Conservation (phyloP, 2,113 vertebrate species). For the Coracopsis vasa region DNA sequence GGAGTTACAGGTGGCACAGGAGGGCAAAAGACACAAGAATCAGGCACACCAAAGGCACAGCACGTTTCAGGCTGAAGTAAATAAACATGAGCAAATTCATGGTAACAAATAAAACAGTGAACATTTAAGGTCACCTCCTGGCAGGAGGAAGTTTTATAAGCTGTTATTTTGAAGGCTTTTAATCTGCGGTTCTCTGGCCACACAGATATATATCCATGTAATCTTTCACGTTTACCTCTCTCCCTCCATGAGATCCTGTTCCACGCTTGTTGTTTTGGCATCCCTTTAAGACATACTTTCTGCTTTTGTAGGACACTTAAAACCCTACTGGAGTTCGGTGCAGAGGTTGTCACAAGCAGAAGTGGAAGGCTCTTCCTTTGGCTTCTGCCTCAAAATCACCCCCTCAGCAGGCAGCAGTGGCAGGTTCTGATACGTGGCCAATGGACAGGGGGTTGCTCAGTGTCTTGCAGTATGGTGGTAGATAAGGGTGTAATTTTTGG, state of each 20-base stretch:
- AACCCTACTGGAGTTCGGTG: rapidly evolving
- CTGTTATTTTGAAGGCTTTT: background rate
- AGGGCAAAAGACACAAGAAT: background rate
- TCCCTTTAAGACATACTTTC: background rate
- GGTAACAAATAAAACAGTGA: background rate
- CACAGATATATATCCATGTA: background rate
- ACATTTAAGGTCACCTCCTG: background rate
- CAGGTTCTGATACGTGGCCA: rapidly evolving
- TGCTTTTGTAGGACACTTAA: background rate
- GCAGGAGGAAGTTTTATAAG: background rate
- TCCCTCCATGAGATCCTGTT: background rate
- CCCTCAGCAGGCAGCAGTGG: background rate
- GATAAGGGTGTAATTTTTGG: background rate
- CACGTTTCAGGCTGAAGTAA: background rate
- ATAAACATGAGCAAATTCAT: background rate
- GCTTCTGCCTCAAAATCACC: background rate
- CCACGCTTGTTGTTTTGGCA: background rate
- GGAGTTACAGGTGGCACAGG: background rate
- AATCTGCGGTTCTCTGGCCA: background rate
- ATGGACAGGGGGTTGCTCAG: rapidly evolving
- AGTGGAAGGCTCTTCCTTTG: background rate
- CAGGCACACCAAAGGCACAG: background rate
- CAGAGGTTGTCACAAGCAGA: background rate
- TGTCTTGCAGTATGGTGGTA: rapidly evolving
- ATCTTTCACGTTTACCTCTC: background rate